Evolutionary conservation across 2,113 vertebrate species (phyloP), one percentile per base, ranked within the genome.

Genomic region (Corydoras sp.): DNA sequence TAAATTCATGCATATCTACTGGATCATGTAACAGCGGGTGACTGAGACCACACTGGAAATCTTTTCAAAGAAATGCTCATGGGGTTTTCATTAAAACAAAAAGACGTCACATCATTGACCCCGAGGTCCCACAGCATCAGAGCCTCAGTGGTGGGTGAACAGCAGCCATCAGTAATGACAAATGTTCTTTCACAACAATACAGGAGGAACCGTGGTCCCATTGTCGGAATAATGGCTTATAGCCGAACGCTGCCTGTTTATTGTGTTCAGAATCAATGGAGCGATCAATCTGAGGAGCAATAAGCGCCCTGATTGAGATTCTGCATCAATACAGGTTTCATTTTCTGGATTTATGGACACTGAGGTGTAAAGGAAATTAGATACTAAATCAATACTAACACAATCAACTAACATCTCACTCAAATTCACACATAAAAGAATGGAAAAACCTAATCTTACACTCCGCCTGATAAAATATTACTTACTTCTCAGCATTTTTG

Each of bases 321-420:
- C 43, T 54, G 58, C n/a, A 70, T 69, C 35, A 50, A 60, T 65
- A 65, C 55, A 43, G 43, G 59, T 63, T 53, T 75, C 60, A 75
- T 71, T 68, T 59, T 9, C 31, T 24, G 31, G 71, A 71, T 62
- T 65, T 48, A 75, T 76, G 61, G 76, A 67, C 14, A 50, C 62
- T 54, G 18, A 54, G 70, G 49, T 65, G 29, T 43, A 10, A 65
- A 62, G 76, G 77, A 76, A 81, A 75, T 76, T 24, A 35, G 58
- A 59, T 53, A 30, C 65, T 74, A 58, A 12, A 62, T 73, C 58
- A 59, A 32, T 48, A 8, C 35, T 43, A 43, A 43, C 35, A 43
- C 35, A 43, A 43, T 43, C 35, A 43, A 43, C 35, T 50, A 50
- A 48, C 32, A n/a, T 51, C 14, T 68, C 58, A 64, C 15, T 64